These are phyloP conservation scores for Cheilinus undulatus DNA, from an alignment of 2,113 vertebrate species.

Conservation along the genomic window DNA sequence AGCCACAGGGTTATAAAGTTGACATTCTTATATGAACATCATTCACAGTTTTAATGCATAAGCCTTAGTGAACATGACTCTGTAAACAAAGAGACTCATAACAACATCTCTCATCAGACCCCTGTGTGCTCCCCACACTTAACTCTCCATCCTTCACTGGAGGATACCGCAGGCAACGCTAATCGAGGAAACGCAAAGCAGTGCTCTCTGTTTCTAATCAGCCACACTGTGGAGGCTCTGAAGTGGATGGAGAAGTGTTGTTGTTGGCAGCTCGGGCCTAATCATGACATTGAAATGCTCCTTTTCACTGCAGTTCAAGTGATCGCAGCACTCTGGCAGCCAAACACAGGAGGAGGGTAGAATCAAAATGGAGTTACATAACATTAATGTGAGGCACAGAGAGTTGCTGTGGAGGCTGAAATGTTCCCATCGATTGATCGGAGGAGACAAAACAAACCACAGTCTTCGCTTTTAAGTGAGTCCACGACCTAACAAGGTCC, in stretches of 20 bases:
- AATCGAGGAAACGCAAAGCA: slow-evolving; percentile 27
- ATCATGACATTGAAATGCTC: slow-evolving; percentile 33
- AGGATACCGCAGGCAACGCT: slow-evolving; percentile 1
- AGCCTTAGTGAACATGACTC: not conserved
- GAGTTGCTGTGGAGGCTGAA: slow-evolving; percentile 22
- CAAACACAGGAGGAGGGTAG: not conserved
- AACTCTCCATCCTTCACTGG: not conserved
- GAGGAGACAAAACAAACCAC: slow-evolving; percentile 1
- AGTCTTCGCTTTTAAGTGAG: not conserved
- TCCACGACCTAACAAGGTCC: not conserved
- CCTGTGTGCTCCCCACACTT: not conserved
- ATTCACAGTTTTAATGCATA: not conserved
- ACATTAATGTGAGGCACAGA: slow-evolving; percentile 20
- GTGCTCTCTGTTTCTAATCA: slow-evolving; percentile 39
- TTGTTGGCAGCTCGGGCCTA: slow-evolving; percentile 22
- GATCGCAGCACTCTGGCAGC: slow-evolving; percentile 6
- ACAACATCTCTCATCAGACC: not conserved
- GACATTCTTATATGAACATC: not conserved
- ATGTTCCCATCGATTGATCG: slow-evolving; percentile 1
- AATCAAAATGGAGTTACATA: slow-evolving; percentile 3
- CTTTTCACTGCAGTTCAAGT: slow-evolving; percentile 19
- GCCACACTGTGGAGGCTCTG: slow-evolving; percentile 14
- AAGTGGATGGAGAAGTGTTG: slow-evolving; percentile 28
- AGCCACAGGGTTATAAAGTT: not conserved
- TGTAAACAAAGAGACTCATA: slow-evolving; percentile 6